phyloP scores from a whole-genome alignment of 2,113 vertebrate species.

The Podarcis raffonei region DNA sequence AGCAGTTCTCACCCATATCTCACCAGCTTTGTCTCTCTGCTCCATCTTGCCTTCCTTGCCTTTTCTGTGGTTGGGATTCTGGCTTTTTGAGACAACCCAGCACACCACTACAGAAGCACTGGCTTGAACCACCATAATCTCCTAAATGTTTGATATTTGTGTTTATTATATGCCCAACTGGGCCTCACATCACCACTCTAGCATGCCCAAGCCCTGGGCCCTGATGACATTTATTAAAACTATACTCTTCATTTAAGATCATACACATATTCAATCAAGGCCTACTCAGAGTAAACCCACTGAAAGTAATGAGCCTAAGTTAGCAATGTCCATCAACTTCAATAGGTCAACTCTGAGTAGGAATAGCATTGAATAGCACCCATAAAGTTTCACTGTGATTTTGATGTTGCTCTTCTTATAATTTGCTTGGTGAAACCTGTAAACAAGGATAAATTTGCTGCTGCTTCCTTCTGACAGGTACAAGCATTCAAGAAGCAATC shows the following conservation, averaged over 20 bases:
- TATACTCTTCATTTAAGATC: neutral
- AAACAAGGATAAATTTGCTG: neutral
- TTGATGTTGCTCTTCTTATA: neutral
- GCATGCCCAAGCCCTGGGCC: neutral
- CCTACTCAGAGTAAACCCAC: no score
- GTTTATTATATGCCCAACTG: neutral
- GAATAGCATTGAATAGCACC: no score
- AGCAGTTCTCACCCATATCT: neutral
- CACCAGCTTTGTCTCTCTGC: neutral
- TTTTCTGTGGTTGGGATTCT: neutral
- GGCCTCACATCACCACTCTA: neutral
- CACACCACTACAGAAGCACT: neutral
- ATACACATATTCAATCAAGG: no score
- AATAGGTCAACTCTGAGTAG: no score
- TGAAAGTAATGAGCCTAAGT: no score
- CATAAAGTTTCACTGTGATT: neutral
- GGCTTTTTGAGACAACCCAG: no score
- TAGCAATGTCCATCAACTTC: no score
- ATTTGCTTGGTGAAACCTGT: neutral
- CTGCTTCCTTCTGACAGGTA: neutral
- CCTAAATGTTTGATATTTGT: neutral
- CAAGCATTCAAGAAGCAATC: neutral
- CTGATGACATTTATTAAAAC: neutral
- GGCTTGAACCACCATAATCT: neutral
- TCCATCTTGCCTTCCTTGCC: neutral